Percentiles rank a stretch among this genome's conserved stretches.
phyloP scores from a whole-genome alignment of 2,797 vertebrate species.

The Borostomias antarcticus region DNA sequence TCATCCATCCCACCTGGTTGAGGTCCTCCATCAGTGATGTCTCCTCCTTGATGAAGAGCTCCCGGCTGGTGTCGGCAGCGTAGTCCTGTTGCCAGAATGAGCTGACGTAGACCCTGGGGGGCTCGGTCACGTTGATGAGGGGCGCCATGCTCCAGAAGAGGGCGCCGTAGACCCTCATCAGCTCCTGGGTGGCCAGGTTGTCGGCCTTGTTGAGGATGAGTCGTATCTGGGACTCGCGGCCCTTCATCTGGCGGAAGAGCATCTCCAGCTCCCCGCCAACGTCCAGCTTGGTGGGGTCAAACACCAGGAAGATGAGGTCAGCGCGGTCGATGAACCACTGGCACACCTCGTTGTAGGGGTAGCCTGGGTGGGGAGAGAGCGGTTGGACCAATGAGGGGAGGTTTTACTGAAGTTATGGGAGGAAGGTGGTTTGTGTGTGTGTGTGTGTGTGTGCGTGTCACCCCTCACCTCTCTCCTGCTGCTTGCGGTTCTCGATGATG shows the following conservation, averaged over 20 bases:
- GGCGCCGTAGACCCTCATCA: conserved; percentile 96
- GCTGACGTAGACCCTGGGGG: conserved; percentile 94
- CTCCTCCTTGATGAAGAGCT: conserved; percentile 94
- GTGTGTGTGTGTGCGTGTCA: neutral
- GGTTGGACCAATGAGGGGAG: neutral
- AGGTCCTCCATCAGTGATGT: conserved; percentile 94
- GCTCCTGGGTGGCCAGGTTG: conserved; percentile 90
- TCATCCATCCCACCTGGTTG: conserved; percentile 76
- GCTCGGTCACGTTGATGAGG: conserved; percentile 94
- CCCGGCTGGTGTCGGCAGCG: conserved; percentile 83
- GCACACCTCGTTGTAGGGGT: conserved; percentile 96
- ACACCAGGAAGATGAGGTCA: conserved; percentile 95
- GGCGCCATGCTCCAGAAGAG: conserved; percentile 98
- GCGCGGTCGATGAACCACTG: conserved; percentile 99
- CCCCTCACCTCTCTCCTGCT: conserved; percentile 92
- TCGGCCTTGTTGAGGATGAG: conserved; percentile 98
- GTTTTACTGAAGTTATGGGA: neutral
- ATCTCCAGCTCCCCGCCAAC: conserved; percentile 94
- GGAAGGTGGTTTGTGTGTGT: neutral
- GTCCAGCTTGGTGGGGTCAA: conserved; percentile 95
- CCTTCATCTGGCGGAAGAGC: conserved; percentile 95
- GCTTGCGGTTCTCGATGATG: conserved; percentile 98
- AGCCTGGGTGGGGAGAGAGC: conserved; percentile 76
- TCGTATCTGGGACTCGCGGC: conserved; percentile 95
- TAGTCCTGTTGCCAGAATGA: conserved; percentile 98